These are phyloP conservation scores for Genyomyrus donnyi DNA, from an alignment of 2,113 vertebrate genomes.

Conservation along the genomic window DNA sequence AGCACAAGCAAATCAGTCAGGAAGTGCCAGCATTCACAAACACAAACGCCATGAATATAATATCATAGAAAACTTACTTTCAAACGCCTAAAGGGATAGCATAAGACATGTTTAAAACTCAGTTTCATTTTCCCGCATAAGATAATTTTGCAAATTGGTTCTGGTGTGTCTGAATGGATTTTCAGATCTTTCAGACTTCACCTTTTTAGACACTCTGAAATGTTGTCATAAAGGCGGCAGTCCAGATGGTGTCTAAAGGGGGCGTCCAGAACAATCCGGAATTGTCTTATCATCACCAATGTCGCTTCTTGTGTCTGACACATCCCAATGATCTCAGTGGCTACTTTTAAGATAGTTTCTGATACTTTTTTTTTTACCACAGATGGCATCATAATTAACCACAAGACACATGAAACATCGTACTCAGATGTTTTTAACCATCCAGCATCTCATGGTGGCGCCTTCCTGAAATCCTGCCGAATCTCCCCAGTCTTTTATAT, in stretches of 20 bases:
- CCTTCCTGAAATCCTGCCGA: not conserved
- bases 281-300: not conserved
- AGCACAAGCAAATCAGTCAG: not conserved
- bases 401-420: not conserved
- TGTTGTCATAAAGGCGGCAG: not conserved
- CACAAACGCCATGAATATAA: not conserved
- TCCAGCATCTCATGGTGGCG: not conserved
- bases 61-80: not conserved
- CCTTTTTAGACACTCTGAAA: not conserved
- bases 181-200: not conserved
- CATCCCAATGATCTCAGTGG: not conserved
- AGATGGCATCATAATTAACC: not conserved
- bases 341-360: not conserved
- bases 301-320: not conserved
- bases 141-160: not conserved
- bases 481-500: not conserved
- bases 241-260: not conserved
- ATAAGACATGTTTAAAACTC: not conserved
- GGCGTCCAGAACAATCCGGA: not conserved
- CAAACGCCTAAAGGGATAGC: not conserved
- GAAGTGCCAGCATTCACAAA: not conserved
- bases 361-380: not conserved
- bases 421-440: not conserved
- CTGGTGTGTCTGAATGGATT: not conserved
- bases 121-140: not conserved